These are phyloP conservation scores for Xylota segnis DNA, from an alignment of 2,888 invertebrate genomes.

Conservation along the genomic window DNA sequence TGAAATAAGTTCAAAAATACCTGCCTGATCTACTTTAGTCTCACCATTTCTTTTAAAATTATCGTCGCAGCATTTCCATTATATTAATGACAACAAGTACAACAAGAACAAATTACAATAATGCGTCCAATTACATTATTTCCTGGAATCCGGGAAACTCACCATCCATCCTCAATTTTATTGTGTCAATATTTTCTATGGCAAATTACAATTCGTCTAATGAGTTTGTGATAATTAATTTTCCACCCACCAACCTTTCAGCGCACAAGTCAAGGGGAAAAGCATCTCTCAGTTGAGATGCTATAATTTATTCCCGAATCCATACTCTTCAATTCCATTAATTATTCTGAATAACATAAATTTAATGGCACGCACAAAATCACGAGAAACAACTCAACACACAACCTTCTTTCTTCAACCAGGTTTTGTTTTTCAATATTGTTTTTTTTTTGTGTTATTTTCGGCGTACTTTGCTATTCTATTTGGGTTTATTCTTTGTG, in stretches of 20 bases:
- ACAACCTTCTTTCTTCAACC: neutral
- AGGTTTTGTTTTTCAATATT: neutral
- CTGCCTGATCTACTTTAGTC: too few species aligned
- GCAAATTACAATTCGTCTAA: slow-evolving; percentile 31
- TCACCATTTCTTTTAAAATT: neutral
- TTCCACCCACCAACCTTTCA: neutral
- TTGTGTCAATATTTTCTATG: slow-evolving; percentile 13
- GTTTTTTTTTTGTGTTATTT: too few species aligned
- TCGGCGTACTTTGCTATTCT: slow-evolving; percentile 11
- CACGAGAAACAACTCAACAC: slow-evolving; percentile 13
- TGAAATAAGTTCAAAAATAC: too few species aligned
- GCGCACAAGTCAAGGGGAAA: neutral
- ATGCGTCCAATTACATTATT: slow-evolving; percentile 5
- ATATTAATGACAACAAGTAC: neutral
- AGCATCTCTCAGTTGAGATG: neutral
- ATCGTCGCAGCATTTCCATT: neutral
- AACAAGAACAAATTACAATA: neutral
- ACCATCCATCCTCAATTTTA: slow-evolving; percentile 11
- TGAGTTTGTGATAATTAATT: slow-evolving; percentile 41
- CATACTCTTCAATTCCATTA: slow-evolving; percentile 22
- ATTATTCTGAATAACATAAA: slow-evolving; percentile 20
- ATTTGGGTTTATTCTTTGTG: slow-evolving; percentile 34
- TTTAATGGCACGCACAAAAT: slow-evolving; percentile 9
- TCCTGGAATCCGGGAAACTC: neutral
- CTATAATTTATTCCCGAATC: slow-evolving; percentile 18